These are phyloP conservation scores for Dryoscopus gambensis DNA, from an alignment of 2,113 vertebrate species.

Conservation along the genomic window DNA sequence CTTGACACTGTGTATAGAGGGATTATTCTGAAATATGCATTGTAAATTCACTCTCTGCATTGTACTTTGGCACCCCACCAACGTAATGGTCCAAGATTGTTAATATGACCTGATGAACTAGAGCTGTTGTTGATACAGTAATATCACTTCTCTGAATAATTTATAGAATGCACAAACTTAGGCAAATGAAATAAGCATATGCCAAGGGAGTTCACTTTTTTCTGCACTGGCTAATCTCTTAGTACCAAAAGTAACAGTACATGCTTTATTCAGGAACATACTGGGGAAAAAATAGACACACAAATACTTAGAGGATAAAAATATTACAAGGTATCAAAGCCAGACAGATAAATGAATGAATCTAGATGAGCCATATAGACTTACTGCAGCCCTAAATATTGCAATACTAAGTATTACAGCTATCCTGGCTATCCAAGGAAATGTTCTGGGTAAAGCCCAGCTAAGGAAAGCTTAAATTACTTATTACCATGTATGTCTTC, in stretches of 20 bases:
- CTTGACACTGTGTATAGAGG: neutral
- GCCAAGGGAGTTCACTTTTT: neutral
- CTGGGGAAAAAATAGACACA: neutral
- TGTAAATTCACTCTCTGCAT: neutral
- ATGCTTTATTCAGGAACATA: neutral
- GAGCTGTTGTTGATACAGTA: neutral
- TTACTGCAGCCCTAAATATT: neutral
- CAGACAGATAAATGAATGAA: neutral
- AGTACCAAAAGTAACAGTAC: neutral
- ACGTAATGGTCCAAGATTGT: neutral
- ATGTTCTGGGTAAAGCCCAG: neutral
- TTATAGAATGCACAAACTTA: neutral
- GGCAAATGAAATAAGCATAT: neutral
- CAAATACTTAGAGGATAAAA: neutral
- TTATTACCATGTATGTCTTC: neutral
- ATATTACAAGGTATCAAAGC: neutral
- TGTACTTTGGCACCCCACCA: neutral
- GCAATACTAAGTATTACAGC: neutral
- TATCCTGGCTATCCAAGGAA: neutral
- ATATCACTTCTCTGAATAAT: slow-evolving; percentile 18
- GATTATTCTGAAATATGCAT: neutral
- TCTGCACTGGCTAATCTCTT: neutral
- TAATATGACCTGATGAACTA: slow-evolving; percentile 11
- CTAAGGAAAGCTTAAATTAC: neutral
- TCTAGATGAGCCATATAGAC: neutral